Evolutionary conservation across 1,140 invertebrate species (phyloP).

Genomic region (Cydia pomonella): DNA sequence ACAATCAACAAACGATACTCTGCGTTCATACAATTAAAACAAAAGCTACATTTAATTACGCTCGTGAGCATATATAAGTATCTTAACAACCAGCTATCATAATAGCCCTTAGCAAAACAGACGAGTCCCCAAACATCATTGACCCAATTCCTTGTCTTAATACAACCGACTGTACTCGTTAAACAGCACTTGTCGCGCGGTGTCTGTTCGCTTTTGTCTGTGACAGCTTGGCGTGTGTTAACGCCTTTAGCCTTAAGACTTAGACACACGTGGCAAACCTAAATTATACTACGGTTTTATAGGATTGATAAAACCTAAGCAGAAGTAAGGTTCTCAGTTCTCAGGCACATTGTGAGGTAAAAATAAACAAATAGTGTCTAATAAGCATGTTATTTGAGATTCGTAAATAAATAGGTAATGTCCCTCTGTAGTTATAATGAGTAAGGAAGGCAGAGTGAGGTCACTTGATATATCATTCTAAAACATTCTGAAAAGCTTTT

Average conservation of each 20-base stretch:
- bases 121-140: conserved; percentile 15
- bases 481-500: too few species aligned
- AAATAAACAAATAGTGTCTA: too few species aligned
- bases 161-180: conserved; percentile 19
- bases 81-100: neutral
- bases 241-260: neutral
- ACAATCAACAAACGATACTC: neutral
- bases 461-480: too few species aligned
- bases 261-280: neutral
- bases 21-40: neutral
- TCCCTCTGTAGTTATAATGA: too few species aligned
- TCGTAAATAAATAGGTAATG: too few species aligned
- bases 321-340: too few species aligned
- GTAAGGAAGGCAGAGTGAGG: too few species aligned
- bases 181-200: conserved; percentile 6
- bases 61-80: neutral
- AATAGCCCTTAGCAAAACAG: conserved; percentile 5
- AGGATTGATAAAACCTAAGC: too few species aligned
- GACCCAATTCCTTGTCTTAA: conserved; percentile 3
- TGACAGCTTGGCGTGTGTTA: conserved; percentile 8
- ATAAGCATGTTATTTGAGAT: too few species aligned
- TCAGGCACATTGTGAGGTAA: too few species aligned
- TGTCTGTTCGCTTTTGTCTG: neutral
- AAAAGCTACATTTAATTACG: neutral
- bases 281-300: neutral